Evolutionary conservation across 2,797 vertebrate genomes (phyloP).

Genomic region (Pangasius mekongensis): DNA sequence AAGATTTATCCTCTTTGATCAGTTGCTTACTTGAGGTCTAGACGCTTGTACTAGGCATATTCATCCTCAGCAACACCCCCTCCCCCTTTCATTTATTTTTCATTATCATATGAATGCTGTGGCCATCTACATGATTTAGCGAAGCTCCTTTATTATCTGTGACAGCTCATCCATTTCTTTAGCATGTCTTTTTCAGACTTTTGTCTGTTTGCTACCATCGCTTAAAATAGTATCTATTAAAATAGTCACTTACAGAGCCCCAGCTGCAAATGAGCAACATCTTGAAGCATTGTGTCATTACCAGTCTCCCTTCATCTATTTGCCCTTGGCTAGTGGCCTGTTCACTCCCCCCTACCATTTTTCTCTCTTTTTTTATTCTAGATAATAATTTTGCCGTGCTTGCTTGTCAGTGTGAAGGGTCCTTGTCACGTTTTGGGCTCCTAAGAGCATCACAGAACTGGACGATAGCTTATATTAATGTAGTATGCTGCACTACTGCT

Average conservation of each 20-base stretch:
- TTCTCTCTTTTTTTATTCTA: neutral
- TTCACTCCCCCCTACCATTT: neutral
- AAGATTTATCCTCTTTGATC: neutral
- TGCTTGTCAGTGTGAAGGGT: constrained; percentile 40
- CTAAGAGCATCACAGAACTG: constrained; percentile 27
- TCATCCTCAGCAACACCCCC: neutral
- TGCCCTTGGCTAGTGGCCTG: constrained; percentile 37
- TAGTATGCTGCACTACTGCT: constrained; percentile 42
- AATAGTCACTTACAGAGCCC: neutral
- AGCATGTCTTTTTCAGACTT: constrained; percentile 43
- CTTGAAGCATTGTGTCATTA: constrained; percentile 60
- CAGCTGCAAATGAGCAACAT: constrained; percentile 55
- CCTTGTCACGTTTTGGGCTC: constrained; percentile 32
- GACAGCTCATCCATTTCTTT: constrained; percentile 20
- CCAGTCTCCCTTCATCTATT: constrained; percentile 47
- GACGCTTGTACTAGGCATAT: neutral
- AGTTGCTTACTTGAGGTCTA: neutral
- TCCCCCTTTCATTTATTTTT: neutral
- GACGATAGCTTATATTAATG: constrained; percentile 48
- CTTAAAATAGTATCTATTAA: neutral
- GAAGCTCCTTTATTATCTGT: neutral
- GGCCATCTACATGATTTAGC: constrained; percentile 3
- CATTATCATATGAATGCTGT: constrained; percentile 1
- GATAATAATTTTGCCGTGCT: constrained; percentile 42
- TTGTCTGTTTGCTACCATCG: neutral